Base-by-base conservation (phyloP, 64 coral and sea anemone species). In the Hydrozoanthus tunicans region DNA sequence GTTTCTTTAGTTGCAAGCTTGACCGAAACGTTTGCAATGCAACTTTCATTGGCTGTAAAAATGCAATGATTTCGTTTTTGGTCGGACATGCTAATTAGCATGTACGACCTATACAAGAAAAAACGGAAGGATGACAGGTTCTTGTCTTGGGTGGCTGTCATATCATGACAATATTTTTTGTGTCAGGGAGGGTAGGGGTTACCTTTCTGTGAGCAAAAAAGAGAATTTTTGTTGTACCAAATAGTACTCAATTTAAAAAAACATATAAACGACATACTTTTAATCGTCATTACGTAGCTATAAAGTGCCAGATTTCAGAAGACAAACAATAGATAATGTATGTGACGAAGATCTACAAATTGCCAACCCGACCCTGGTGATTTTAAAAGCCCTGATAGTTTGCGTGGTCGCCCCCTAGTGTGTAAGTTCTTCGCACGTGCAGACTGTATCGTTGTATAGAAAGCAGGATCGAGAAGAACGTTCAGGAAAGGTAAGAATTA, bases 221-320 rank as follows among this genome's bases (percentile, higher is more conserved):
- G 76, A 78, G 14, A 57, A 17, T 57, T 78, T 54, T 78, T 78
- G 12, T 78, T 57, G 76, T 54, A 77, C n/a, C 17, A 55, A 20
- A 78, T 78, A 51, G 53, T 78, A 57, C 76, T 0, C 76, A 78
- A 10, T 78, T 78, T 78, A 53, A 78, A 5, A 78, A 13, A 78
- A 78, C n/a, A 32, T 51, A 78, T 78, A 78, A 78, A 78, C 52
- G 76, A 78, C 53, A 78, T 58, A 78, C 76, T 78, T 8, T 78
- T 78, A 78, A 78, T 78, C 76, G 76, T 78, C 13, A 78, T 56
- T 78, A 56, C 76, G 52, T 57, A 78, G 76, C 76, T 78, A 78
- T 56, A 71, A 24, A 78, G 54, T 78, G 51, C 6, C 76, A 78
- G 53, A 78, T 78, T 78, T 78, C 76, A 13, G 23, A 74, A 74